phyloP scores from a whole-genome alignment of 2,888 invertebrate species.

The Diarsia dahlii region DNA sequence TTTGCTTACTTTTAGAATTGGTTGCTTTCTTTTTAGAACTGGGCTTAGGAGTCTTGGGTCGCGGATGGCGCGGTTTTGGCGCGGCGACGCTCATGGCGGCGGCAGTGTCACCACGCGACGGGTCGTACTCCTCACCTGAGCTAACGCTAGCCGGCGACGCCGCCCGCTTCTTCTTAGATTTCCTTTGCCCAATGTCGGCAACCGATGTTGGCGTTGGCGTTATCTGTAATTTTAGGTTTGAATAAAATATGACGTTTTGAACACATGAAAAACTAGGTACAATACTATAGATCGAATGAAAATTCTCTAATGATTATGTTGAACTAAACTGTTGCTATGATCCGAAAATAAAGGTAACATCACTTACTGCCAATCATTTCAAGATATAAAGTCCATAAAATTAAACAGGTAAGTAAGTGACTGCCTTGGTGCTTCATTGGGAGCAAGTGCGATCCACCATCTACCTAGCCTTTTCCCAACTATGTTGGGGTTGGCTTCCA shows the following conservation, averaged over 20 bases:
- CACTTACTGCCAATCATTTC: neutral
- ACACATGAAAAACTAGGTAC: slow-evolving; percentile 16
- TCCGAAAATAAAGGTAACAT: neutral
- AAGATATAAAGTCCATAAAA: neutral
- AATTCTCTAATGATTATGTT: neutral
- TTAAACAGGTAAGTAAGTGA: neutral
- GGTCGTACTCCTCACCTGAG: slow-evolving; percentile 89
- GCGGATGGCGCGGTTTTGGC: slow-evolving; percentile 82
- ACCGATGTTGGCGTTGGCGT: slow-evolving; percentile 82
- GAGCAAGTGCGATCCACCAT: neutral
- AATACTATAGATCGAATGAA: neutral
- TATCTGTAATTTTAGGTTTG: slow-evolving; percentile 61
- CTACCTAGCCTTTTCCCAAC: no score
- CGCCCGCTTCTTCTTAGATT: slow-evolving; percentile 86
- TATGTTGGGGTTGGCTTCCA: no score
- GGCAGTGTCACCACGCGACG: slow-evolving; percentile 83
- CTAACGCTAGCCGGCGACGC: slow-evolving; percentile 86
- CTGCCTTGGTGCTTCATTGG: neutral
- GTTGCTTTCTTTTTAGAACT: slow-evolving; percentile 75
- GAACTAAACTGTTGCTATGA: neutral
- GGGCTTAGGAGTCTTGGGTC: slow-evolving; percentile 75
- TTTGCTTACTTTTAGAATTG: slow-evolving; percentile 82
- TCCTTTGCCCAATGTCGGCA: slow-evolving; percentile 84
- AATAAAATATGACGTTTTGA: slow-evolving; percentile 2
- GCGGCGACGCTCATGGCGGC: slow-evolving; percentile 86